Evolutionary conservation across 2,888 invertebrate species (phyloP).

Genomic region (Polydrusus tereticollis): DNA sequence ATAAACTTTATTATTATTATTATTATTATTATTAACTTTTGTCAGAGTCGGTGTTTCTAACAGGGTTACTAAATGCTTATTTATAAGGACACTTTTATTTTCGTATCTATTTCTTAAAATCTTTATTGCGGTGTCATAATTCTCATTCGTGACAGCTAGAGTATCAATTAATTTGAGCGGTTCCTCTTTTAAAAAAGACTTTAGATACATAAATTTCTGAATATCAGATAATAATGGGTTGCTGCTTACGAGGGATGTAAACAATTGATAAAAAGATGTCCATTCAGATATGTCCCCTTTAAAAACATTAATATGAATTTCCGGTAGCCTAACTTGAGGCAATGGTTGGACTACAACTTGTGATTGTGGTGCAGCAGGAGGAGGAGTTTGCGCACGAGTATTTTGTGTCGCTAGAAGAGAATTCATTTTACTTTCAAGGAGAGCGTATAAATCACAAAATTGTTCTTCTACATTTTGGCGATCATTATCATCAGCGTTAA

Average conservation of each 20-base stretch:
- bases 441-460: too few relatives aligned
- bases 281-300: conserved; percentile 15
- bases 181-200: conserved; percentile 14
- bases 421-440: too few relatives aligned
- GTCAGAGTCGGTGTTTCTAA: neutral
- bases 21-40: too few relatives aligned
- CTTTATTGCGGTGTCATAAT: conserved; percentile 11
- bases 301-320: neutral
- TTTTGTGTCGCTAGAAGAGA: too few relatives aligned
- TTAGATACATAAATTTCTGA: conserved; percentile 32
- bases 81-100: conserved; percentile 13
- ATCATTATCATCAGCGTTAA: too few relatives aligned
- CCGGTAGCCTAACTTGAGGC: too few relatives aligned
- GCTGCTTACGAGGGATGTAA: conserved; percentile 6
- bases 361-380: too few relatives aligned
- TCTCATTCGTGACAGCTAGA: conserved; percentile 14
- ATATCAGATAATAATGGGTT: neutral
- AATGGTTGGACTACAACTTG: too few relatives aligned
- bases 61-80: neutral
- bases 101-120: conserved; percentile 10
- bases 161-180: conserved; percentile 8
- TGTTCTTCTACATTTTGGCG: too few relatives aligned
- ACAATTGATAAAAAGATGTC: conserved; percentile 25
- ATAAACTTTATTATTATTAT: too few relatives aligned
- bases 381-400: too few relatives aligned